Conservation (phyloP, 1,140 invertebrate genomes). For the Streblospio benedicti region DNA sequence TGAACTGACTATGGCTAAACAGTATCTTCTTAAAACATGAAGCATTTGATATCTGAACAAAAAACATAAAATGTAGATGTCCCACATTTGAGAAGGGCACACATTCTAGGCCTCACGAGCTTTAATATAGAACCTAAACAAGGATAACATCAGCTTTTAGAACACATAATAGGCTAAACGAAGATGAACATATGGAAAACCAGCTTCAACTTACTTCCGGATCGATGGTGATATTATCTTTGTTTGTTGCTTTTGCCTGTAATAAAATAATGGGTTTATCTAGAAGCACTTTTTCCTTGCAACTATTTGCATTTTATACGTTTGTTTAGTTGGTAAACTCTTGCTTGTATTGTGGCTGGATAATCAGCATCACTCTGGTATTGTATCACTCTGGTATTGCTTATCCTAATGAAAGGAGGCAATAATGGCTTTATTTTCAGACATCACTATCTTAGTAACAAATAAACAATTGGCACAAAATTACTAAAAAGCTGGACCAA, state of each 20-base stretch:
- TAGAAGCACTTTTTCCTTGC: not conserved
- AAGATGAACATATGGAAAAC: not conserved
- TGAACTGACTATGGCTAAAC: too few species aligned
- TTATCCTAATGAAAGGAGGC: not conserved
- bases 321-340: not conserved
- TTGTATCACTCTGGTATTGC: not conserved
- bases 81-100: not conserved
- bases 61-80: not conserved
- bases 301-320: not conserved
- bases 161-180: not conserved
- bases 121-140: not conserved
- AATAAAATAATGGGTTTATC: not conserved
- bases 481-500: too few species aligned
- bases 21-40: too few species aligned
- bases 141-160: not conserved
- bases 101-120: not conserved
- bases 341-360: too few species aligned
- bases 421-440: not conserved
- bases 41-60: not conserved
- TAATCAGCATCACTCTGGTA: too few species aligned
- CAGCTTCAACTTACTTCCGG: not conserved
- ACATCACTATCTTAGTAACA: too few species aligned
- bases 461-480: too few species aligned
- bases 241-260: conserved; percentile 1
- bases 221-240: not conserved